These are phyloP conservation scores for Corythaixoides concolor DNA, from an alignment of 2,113 vertebrate genomes.

Conservation along the genomic window DNA sequence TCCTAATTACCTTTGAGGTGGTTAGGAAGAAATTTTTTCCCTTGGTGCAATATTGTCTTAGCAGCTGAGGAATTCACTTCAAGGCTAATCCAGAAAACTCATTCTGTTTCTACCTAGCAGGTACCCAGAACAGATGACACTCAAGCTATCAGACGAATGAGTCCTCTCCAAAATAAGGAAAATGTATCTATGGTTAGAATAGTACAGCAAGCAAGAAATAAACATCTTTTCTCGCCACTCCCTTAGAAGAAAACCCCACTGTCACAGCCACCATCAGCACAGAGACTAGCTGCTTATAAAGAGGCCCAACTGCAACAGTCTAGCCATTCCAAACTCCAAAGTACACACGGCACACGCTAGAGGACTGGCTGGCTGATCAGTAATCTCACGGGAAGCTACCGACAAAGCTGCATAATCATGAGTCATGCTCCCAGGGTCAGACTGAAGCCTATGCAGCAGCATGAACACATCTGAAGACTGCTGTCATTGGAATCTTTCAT, in stretches of 20 bases:
- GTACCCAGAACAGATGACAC: not conserved
- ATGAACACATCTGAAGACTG: not conserved
- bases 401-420: not conserved
- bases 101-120: not conserved
- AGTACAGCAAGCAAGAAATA: not conserved
- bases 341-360: not conserved
- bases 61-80: not conserved
- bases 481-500: not conserved
- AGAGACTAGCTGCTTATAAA: not conserved
- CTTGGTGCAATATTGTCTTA: not conserved
- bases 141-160: not conserved
- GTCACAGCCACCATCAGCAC: not conserved
- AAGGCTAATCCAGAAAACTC: not conserved
- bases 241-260: not conserved
- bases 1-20: not conserved
- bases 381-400: not conserved
- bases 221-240: not conserved
- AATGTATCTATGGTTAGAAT: accelerated
- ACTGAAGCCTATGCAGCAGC: not conserved
- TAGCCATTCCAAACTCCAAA: not conserved
- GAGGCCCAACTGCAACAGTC: not conserved
- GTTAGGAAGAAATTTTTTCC: not conserved
- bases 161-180: not conserved
- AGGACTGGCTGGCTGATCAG: not conserved
- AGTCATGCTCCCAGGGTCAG: not conserved